Conservation (phyloP, 92 coral and sea anemone species). For the Palythoa grandiflora region DNA sequence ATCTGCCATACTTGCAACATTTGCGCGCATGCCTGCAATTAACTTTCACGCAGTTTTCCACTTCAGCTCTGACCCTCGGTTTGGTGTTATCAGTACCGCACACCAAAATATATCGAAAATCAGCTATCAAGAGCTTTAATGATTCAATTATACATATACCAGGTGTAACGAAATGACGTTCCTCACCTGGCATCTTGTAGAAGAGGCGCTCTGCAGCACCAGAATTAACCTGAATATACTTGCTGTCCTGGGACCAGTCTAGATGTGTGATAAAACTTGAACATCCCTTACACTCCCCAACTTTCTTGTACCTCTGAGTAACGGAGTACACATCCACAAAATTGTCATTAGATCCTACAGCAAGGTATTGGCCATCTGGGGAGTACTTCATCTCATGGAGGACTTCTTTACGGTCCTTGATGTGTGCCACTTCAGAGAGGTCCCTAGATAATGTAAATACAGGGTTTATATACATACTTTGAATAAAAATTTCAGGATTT, state of each 20-base stretch:
- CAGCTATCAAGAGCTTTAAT: not conserved
- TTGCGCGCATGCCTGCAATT: no score
- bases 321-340: constrained; percentile 97
- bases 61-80: no score
- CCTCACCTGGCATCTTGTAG: constrained; percentile 95
- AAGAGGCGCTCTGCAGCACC: constrained; percentile 98
- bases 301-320: constrained; percentile 96
- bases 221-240: constrained; percentile 95
- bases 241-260: constrained; percentile 99
- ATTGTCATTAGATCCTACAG: constrained; percentile 99
- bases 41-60: no score
- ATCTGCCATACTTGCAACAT: no score
- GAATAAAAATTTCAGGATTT: no score
- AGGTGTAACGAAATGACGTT: not conserved
- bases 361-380: constrained; percentile 96
- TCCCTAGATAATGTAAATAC: constrained; percentile 61
- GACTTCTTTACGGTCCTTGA: constrained; percentile 95
- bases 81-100: no score
- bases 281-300: constrained; percentile 98
- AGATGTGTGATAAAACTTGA: constrained; percentile 98
- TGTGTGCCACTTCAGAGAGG: constrained; percentile 87
- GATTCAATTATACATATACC: not conserved
- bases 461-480: no score
- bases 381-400: constrained; percentile 97
- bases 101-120: no score